These are phyloP conservation scores for Galaxea fascicularis DNA, from an alignment of 92 coral and sea anemone genomes.

Conservation along the genomic window DNA sequence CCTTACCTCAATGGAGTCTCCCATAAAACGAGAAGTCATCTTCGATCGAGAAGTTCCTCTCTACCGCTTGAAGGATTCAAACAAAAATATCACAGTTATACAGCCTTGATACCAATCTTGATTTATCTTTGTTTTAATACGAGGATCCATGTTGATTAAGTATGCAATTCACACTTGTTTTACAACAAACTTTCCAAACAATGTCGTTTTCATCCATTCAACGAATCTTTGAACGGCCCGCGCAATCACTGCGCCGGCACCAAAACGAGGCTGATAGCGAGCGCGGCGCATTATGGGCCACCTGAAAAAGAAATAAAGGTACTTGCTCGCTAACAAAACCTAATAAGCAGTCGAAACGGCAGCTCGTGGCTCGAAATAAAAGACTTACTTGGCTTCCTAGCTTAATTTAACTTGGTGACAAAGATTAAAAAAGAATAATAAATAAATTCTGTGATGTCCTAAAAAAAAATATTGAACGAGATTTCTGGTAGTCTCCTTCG, in stretches of 20 bases:
- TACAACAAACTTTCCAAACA: conserved; percentile 19
- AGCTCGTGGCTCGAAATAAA: too few species aligned
- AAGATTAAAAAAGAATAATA: too few species aligned
- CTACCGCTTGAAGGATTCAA: background rate
- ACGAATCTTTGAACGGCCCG: conserved; percentile 83
- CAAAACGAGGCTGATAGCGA: conserved; percentile 51
- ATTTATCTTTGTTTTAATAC: background rate
- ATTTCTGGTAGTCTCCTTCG: too few species aligned
- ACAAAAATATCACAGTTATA: background rate
- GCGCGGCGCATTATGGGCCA: conserved; percentile 46
- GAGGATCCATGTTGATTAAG: conserved; percentile 20
- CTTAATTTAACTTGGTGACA: too few species aligned
- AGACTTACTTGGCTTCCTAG: too few species aligned
- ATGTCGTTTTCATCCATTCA: conserved; percentile 60
- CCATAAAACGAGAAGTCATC: conserved; percentile 86
- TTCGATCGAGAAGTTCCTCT: conserved; percentile 18
- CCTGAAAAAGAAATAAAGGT: background rate
- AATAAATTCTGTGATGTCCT: too few species aligned
- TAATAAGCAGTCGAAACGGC: too few species aligned
- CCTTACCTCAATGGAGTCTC: conserved; percentile 96
- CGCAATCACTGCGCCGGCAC: conserved; percentile 63
- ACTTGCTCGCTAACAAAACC: background rate
- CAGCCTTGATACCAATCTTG: conserved; percentile 8
- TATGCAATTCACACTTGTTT: conserved; percentile 1
- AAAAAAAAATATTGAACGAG: too few species aligned